phyloP scores from a whole-genome alignment of 2,113 vertebrate species.

The Nanger granti region DNA sequence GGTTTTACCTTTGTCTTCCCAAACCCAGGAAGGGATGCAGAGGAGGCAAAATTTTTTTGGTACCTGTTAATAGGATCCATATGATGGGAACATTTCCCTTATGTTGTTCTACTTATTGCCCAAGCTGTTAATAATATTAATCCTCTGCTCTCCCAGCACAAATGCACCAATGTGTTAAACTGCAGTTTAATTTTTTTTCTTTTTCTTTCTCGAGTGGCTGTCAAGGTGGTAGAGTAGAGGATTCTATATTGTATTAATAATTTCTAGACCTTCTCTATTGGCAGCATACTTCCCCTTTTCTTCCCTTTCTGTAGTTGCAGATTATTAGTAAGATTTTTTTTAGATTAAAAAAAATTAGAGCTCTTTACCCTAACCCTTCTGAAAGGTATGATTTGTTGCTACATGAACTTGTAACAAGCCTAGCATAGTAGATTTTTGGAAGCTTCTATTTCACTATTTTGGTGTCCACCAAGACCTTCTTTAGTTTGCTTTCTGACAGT shows the following conservation, averaged over 20 bases:
- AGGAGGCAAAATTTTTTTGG: background rate
- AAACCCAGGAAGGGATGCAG: background rate
- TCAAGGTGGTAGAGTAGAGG: background rate
- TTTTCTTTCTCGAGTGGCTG: background rate
- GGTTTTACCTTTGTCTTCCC: background rate
- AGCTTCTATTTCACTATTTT: background rate
- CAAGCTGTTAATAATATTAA: background rate
- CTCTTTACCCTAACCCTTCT: background rate
- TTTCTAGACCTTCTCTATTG: background rate
- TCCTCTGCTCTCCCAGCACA: background rate
- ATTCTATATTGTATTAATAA: background rate
- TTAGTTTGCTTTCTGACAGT: background rate
- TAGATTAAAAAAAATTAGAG: background rate
- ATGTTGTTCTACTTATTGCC: background rate
- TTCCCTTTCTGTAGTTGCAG: background rate
- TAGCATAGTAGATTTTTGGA: background rate
- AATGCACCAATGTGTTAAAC: background rate
- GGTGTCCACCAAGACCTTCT: background rate
- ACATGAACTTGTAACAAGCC: too few relatives aligned
- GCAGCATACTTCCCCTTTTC: background rate
- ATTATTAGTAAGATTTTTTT: background rate
- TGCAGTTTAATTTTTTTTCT: background rate
- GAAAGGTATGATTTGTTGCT: background rate
- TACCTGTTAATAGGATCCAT: background rate
- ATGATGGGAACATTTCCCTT: background rate